Evolutionary conservation across 2,113 vertebrate genomes (phyloP).

Genomic region (Mesitornis unicolor): DNA sequence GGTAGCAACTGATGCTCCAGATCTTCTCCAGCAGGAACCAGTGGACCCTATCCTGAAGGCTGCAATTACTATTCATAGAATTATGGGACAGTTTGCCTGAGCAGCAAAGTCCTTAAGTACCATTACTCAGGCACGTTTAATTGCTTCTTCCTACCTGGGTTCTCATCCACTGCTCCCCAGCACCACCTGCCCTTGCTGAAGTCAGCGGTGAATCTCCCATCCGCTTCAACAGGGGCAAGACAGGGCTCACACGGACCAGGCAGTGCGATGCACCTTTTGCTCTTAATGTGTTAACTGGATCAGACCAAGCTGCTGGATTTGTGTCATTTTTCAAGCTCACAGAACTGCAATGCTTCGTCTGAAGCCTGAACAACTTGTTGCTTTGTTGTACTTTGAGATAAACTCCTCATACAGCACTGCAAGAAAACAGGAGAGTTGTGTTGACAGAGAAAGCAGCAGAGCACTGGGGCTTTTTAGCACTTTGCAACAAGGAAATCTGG

Average conservation of each 20-base stretch:
- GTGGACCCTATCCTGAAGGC: rapidly evolving
- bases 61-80: neutral
- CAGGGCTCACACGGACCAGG: neutral
- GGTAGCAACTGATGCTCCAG: neutral
- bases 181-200: neutral
- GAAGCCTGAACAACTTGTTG: neutral
- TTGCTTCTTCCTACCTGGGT: rapidly evolving
- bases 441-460: neutral
- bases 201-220: neutral
- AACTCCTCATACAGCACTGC: neutral
- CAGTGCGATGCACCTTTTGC: neutral
- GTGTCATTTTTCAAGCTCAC: neutral
- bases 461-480: neutral
- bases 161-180: neutral
- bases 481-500: neutral
- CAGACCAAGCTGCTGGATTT: neutral
- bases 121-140: neutral
- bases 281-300: neutral
- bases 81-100: neutral
- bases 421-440: neutral
- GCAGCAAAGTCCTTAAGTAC: neutral
- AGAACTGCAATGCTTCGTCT: neutral
- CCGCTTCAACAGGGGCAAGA: neutral
- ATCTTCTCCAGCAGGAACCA: neutral
- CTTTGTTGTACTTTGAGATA: neutral